Percentiles rank a stretch among this genome's conserved stretches.
Evolutionary conservation across 2,888 invertebrate species (phyloP).

Genomic region (Cosmorhoe ocellata): DNA sequence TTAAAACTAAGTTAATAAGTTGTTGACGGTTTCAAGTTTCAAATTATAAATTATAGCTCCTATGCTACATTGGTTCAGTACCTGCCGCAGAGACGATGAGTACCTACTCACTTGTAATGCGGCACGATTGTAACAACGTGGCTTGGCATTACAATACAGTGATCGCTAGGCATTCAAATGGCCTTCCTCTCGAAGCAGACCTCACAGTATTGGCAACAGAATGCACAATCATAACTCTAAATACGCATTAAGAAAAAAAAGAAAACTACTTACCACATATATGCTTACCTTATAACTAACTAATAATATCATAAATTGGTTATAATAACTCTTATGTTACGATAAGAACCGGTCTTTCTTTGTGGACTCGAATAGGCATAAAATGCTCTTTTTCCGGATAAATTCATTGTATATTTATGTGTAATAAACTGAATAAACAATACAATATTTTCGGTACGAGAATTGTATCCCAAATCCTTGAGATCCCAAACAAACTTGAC

Average conservation of each 20-base stretch:
- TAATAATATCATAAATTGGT: neutral
- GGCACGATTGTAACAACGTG: conserved; percentile 42
- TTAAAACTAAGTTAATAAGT: no score
- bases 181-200: conserved; percentile 43
- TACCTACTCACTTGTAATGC: conserved; percentile 41
- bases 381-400: no score
- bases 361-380: no score
- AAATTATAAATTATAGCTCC: neutral
- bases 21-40: no score
- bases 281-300: neutral
- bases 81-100: conserved; percentile 23
- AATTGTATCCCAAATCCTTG: conserved; percentile 8
- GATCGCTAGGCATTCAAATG: conserved; percentile 52
- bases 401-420: no score
- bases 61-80: neutral
- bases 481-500: conserved; percentile 17
- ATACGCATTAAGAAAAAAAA: no score
- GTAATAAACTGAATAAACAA: conserved; percentile 6
- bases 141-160: conserved; percentile 50
- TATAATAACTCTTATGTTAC: no score
- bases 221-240: conserved; percentile 15
- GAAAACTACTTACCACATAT: no score
- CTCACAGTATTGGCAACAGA: conserved; percentile 23
- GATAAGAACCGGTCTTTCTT: no score
- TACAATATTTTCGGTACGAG: conserved; percentile 1